phyloP scores from a whole-genome alignment of 2,113 vertebrate genomes.

The Sula dactylatra region DNA sequence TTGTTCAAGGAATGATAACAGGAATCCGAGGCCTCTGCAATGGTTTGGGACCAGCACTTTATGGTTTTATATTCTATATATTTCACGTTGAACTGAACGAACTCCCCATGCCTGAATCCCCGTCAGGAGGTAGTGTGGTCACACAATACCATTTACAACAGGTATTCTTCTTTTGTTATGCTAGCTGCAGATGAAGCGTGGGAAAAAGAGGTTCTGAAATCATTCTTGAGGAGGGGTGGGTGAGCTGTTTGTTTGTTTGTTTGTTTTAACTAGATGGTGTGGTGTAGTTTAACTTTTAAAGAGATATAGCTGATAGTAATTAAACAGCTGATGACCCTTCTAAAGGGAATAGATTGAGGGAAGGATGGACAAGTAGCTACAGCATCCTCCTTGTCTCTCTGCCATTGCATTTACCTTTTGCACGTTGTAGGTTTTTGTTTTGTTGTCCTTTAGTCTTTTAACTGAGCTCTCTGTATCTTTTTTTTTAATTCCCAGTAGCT shows the following conservation, averaged over 20 bases:
- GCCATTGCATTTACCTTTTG: rapidly evolving
- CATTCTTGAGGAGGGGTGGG: background rate
- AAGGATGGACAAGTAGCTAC: background rate
- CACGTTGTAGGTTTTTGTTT: rapidly evolving
- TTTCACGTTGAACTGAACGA: conserved; percentile 87
- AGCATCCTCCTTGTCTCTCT: background rate
- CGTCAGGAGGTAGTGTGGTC: conserved; percentile 54
- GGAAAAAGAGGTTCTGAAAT: background rate
- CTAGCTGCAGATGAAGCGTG: background rate
- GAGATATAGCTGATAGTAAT: background rate
- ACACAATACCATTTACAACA: conserved; percentile 75
- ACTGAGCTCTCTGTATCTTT: background rate
- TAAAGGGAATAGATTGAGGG: background rate
- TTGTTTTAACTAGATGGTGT: background rate
- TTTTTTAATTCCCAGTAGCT: background rate
- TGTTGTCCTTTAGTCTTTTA: background rate
- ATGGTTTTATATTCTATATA: conserved; percentile 90
- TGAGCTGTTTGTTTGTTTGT: background rate
- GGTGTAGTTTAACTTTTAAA: background rate
- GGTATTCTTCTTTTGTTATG: conserved; percentile 26
- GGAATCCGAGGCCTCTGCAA: conserved; percentile 88
- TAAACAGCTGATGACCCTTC: background rate
- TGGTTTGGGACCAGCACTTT: conserved; percentile 86
- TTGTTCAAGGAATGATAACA: conserved; percentile 90
- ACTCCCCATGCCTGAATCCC: conserved; percentile 74